Base-by-base conservation (phyloP, 2,113 vertebrate species). In the Rhinoptilus africanus region DNA sequence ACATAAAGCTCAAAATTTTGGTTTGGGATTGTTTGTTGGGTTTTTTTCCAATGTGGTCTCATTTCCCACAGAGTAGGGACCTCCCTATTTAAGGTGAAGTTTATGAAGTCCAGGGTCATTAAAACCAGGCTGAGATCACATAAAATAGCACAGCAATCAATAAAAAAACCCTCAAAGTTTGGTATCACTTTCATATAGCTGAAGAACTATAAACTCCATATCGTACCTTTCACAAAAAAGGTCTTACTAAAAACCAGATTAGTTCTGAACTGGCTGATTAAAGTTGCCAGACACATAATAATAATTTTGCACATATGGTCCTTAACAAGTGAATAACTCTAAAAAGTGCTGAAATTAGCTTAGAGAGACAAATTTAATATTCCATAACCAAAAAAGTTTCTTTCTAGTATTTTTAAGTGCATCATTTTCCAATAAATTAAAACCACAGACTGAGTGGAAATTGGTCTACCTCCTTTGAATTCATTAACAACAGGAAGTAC, bases 361-460 rank as follows among this genome's bases (percentile, higher is more conserved):
- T 22, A 82, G 34, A 80, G 88, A 81, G n/a, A 78, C 10, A 88
- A 84, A 68, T 75, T 67, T 89, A 88, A 78, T 88, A 96, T 86
- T 88, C 45, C 28, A 88, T 60, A 76, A 89, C 19, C 2, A 67
- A 96, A 89, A 54, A 57, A 54, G 16, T 20, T 79, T 79, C 43
- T 59, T 91, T 96, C 39, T 8, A 14, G 37, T 59, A 75, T 80
- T 91, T 92, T 93, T 39, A 92, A 90, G 28, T 73, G 47, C 48
- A 89, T 66, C 26, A 32, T 84, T 93, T 89, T 75, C 45, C 80
- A 93, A 87, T 48, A 93, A 91, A 94, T 86, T 87, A 88, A 84
- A 97, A 92, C 21, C 66, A 88, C 45, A 85, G 85, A 34, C 37
- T 26, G 45, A 39, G 34, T 66, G 45, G 75, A 96, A 96, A 97